Percentiles rank a stretch among this genome's conserved stretches.
These are phyloP conservation scores for Hyposoter didymator DNA, from an alignment of 2,888 invertebrate genomes.

Conservation along the genomic window DNA sequence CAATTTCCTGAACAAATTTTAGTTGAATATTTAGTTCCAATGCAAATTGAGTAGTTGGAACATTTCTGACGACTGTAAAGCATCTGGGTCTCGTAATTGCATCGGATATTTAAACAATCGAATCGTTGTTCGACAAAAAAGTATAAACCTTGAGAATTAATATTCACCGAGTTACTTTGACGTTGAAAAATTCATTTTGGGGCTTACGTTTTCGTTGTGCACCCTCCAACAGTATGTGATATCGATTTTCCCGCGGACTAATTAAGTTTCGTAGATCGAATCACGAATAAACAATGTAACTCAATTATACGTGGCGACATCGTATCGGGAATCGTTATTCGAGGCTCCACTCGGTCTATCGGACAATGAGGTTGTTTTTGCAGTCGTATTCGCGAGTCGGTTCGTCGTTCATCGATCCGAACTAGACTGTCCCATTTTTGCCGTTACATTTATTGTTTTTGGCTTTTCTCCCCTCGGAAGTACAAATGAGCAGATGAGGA, in stretches of 20 bases:
- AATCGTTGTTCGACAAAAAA: not conserved
- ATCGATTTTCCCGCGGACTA: not conserved
- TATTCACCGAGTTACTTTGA: not conserved
- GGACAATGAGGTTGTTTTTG: slow-evolving; percentile 26
- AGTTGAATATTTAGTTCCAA: not conserved
- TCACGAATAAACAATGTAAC: slow-evolving; percentile 4
- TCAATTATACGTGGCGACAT: not conserved
- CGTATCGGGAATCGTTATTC: slow-evolving; percentile 5
- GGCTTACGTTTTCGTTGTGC: not conserved
- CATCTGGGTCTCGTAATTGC: not conserved
- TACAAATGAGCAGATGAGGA: not conserved
- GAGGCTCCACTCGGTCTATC: slow-evolving; percentile 16
- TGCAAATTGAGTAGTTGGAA: not conserved
- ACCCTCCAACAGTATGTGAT: not conserved
- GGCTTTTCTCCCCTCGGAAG: not conserved
- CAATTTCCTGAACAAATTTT: not conserved
- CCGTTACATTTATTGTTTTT: slow-evolving; percentile 7
- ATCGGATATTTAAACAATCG: not conserved
- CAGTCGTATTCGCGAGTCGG: slow-evolving; percentile 17
- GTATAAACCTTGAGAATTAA: not conserved
- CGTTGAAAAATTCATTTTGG: not conserved
- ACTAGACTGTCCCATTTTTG: slow-evolving; percentile 27
- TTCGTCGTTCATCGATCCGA: slow-evolving; percentile 38
- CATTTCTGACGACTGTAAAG: not conserved
- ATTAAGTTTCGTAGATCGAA: not conserved